Base-by-base conservation (phyloP, 92 coral and sea anemone genomes). In the Parazoanthus atlanticus region DNA sequence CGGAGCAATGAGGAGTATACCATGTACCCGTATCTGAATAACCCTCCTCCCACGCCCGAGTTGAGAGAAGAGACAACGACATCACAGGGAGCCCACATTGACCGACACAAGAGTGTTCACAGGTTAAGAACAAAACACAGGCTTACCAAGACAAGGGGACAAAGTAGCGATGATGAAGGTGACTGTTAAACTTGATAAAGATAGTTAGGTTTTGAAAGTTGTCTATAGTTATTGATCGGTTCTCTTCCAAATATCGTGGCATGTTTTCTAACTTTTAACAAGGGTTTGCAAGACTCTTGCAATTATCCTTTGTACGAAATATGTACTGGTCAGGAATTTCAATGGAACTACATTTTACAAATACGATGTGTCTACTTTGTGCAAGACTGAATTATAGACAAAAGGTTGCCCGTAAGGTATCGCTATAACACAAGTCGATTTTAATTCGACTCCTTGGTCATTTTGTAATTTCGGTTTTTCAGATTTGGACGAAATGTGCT, bases 21-120 rank as follows among this genome's bases (percentile, higher is more conserved):
- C 12, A 77, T 93, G 92, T 93, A 89, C 40, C 98, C 98, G 5
- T 93, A 95, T 74, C 64, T 90, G 49, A 75, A 58, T 13, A 82
- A 84, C 23, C 87, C 87, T 71, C 54, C 83, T 1, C 89, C 47
- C 25, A 84, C 41, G 13, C 74, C 86, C 40, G 66, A 70, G 52
- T 25, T 73, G 38, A 76, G 80, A 71, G 69, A 72, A 82, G 72
- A 58, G 40, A 56, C 31, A 41, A 25, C 43, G 6, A 70, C 29
- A 16, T 21, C 77, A 70, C 43, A 46, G 29, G 87, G 64, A 28
- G 33, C 54, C 43, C 78, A 28, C 31, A 17, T 8, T 15, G 30
- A 73, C 65, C 87, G 67, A 43, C 76, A 41, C 79, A 84, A 43
- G 49, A 40, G 31, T 6, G 87, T 67, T 29, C 78, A 6, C 19